Conservation (phyloP, 2,888 invertebrate species). For the Phymatocera aterrima region DNA sequence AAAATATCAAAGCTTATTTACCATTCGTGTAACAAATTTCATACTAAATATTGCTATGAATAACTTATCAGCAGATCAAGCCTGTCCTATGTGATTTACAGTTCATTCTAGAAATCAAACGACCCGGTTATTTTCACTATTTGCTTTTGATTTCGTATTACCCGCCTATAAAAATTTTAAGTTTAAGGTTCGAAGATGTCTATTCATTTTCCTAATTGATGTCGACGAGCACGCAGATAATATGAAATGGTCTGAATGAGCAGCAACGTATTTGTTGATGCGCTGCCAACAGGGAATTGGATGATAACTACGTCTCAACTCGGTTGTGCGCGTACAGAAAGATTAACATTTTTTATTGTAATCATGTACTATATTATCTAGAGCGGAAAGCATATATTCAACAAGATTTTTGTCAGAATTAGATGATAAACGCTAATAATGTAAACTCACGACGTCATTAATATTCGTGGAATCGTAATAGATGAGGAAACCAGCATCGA, state of each 20-base stretch:
- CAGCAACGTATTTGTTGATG: not conserved
- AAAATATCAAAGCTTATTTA: not conserved
- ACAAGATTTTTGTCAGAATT: not conserved
- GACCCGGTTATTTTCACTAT: too few relatives aligned
- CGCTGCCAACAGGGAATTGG: not conserved
- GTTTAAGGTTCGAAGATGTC: too few relatives aligned
- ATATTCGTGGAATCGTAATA: not conserved
- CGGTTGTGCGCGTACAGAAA: not conserved
- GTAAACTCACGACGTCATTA: not conserved
- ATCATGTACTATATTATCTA: slow-evolving; percentile 12
- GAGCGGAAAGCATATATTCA: not conserved
- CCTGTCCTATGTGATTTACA: too few relatives aligned
- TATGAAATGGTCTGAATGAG: not conserved
- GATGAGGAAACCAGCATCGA: not conserved
- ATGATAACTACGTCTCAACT: not conserved
- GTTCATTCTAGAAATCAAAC: too few relatives aligned
- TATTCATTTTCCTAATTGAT: too few relatives aligned
- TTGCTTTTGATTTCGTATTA: too few relatives aligned
- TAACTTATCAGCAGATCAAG: too few relatives aligned
- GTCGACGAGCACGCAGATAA: not conserved
- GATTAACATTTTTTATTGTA: not conserved
- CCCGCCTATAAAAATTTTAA: too few relatives aligned
- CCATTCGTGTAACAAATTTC: not conserved
- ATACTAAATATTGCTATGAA: not conserved
- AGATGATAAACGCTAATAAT: not conserved